Evolutionary conservation across 1,140 invertebrate species (phyloP), one percentile per base, ranked within the genome.

Genomic region (Holotrichia oblita): DNA sequence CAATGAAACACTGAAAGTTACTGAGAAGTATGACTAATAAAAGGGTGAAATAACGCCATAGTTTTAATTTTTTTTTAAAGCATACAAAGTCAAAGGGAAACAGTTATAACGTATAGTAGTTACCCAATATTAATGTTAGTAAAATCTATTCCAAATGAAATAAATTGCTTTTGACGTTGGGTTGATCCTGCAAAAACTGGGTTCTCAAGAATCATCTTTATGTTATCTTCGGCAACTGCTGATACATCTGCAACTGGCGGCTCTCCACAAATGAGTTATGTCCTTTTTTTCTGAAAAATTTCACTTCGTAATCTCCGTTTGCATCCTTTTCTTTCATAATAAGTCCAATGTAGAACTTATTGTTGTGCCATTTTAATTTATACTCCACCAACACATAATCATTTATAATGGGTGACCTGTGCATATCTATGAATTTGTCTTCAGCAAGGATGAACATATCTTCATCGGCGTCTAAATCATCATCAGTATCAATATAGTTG

Each of bases 321-420:
- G 44, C 44, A 48, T 48, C 10, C 44, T 48, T 48, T 48, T 48
- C 44, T 48, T 48, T 48, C n/a, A 17, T 48, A 48, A 48, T 48
- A 48, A 48, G 44, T n/a, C n/a, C n/a, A n/a, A n/a, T n/a, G n/a
- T 48, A 48, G 2, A 48, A 48, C 44, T 48, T 48, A 48, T 48
- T 48, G 44, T 48, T 48, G 44, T 48, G n/a, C 44, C 44, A 48
- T 48, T 48, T 48, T 48, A 48, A 48, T 48, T 48, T 48, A 48
- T 48, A 48, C 44, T 48, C 44, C 44, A 48, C 44, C 44, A 48
- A 48, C 44, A 48, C 44, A 48, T 8, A 48, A 48, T 48, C 44
- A 48, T 48, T 48, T 48, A 17, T 10, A 48, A 48, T 48, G 44
- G 44, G n/a, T 48, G 44, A 48, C n/a, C n/a, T 48, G 44, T 48